Evolutionary conservation across 2,888 invertebrate species (phyloP), one percentile per base, ranked within the genome.

Genomic region (Drosophila hawaiiensis): DNA sequence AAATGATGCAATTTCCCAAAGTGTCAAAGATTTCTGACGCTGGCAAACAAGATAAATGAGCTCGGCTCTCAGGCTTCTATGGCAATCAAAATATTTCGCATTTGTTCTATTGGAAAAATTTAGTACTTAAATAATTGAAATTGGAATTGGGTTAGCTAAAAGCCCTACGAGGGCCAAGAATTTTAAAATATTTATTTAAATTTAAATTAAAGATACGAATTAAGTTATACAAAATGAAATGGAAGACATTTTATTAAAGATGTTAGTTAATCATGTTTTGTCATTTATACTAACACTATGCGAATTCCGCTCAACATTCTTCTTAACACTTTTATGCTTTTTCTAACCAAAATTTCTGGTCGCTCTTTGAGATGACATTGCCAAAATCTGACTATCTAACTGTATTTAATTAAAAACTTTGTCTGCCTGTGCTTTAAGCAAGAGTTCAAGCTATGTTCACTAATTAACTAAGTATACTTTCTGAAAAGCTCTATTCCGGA

Each of bases 1-100:
- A 41, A 29, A 19, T 65, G 52, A 47, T 33, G 55, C 74, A 73
- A 41, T 73, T 71, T 43, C 29, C 35, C 16, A 25, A 58, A 43
- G 43, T 58, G 50, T 43, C 50, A 49, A 47, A 33, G 25, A 47
- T 47, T 47, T 43, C 16, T 7, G 4, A 12, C 16, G 6, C 41
- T 22, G 39, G 22, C 39, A 41, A 41, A 14, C n/a, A 58, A 29
- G 6, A 31, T 31, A 31, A 43, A 58, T 43, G 29, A 16, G 16
- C 10, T 43, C 16, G 22, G 5, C 16, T 22, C 16, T 7, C 14
- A 7, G 14, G 7, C 41, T 19, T n/a, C n/a, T 10, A n/a, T 4
- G 10, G 10, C 22, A 22, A 16, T 22, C 22, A 0, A 16, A 4
- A 47, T 7, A 16, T 16, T 1, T 22, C 7, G 22, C 35, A 47